Base-by-base conservation (phyloP, 2,888 invertebrate species). In the Marasmarcha lunaedactyla region DNA sequence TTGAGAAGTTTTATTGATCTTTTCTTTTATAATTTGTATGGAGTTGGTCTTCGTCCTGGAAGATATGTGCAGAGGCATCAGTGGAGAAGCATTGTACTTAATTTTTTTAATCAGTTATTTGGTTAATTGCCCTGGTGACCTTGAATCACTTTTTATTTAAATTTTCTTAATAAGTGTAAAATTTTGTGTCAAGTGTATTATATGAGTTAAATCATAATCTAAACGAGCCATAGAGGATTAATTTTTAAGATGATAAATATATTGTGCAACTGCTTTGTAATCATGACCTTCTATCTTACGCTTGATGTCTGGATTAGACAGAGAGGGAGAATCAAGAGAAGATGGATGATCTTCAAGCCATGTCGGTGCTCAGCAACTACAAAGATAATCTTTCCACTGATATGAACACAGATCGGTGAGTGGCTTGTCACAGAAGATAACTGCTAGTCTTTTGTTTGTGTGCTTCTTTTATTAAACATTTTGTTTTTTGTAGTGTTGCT, bases 381-480 rank as follows among this genome's bases (percentile, higher is more conserved):
- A 77, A 79, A 51, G 86, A 86, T 66, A 85, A 79, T 50, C 64
- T 86, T 43, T 87, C 87, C 5, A 72, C 76, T 52, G 86, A 86
- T 47, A 86, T 87, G 86, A 86, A 87, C 66, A 87, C 87, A 12
- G 84, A 84, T 46, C 79, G 84, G 87, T 87, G 70, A 81, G 83
- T 77, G 4, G n/a, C 30, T n/a, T n/a, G n/a, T n/a, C n/a, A 25
- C 26, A 25, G 26, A 5, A 25, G 5, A 7, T 25, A 25, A 7
- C 6, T 25, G 10, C 5, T 25, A 10, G 26, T 25, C 5, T 25
- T 25, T 5, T 25, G 26, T 25, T 7, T 25, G 26, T 25, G 5
- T 25, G 6, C 26, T 25, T 25, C 10, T 5, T 25, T 25, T 25
- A 7, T 10, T 25, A 7, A 10, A 10, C 5, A 25, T 25, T 5